phyloP scores from a whole-genome alignment of 1,140 invertebrate species.

The Chironomus striatipennis region DNA sequence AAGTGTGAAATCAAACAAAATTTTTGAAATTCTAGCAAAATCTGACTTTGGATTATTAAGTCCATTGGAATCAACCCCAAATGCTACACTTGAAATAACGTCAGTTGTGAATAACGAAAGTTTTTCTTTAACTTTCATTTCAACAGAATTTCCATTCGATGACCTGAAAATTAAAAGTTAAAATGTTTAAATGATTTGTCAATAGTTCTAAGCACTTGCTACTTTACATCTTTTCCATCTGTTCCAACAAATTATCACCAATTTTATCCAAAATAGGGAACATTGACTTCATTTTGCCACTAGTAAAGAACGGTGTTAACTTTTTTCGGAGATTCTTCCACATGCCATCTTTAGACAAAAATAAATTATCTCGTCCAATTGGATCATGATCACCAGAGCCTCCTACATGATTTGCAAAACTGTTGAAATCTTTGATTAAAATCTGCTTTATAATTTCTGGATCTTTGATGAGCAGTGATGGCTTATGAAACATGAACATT shows the following conservation, averaged over 20 bases:
- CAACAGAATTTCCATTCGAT: slow-evolving; percentile 27
- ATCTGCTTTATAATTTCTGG: slow-evolving; percentile 42
- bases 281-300: slow-evolving; percentile 46
- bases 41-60: slow-evolving; percentile 42
- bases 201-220: no score
- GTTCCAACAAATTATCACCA: slow-evolving; percentile 30
- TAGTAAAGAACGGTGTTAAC: slow-evolving; percentile 46
- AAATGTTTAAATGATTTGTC: no score
- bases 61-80: slow-evolving; percentile 48
- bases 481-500: slow-evolving; percentile 38
- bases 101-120: slow-evolving; percentile 47
- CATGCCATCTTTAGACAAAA: slow-evolving; percentile 34
- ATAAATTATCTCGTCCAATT: slow-evolving; percentile 31
- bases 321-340: slow-evolving; percentile 46
- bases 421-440: slow-evolving; percentile 38
- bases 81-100: slow-evolving; percentile 49
- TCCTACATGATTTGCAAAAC: slow-evolving; percentile 30
- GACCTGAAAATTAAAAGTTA: background rate
- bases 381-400: slow-evolving; percentile 27
- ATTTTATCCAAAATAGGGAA: slow-evolving; percentile 44
- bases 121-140: slow-evolving; percentile 41
- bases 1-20: slow-evolving; percentile 46
- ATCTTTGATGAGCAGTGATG: slow-evolving; percentile 43
- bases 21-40: slow-evolving; percentile 38
- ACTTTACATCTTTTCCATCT: background rate